Conservation (phyloP, 2,113 vertebrate species). For the Calcarius ornatus region DNA sequence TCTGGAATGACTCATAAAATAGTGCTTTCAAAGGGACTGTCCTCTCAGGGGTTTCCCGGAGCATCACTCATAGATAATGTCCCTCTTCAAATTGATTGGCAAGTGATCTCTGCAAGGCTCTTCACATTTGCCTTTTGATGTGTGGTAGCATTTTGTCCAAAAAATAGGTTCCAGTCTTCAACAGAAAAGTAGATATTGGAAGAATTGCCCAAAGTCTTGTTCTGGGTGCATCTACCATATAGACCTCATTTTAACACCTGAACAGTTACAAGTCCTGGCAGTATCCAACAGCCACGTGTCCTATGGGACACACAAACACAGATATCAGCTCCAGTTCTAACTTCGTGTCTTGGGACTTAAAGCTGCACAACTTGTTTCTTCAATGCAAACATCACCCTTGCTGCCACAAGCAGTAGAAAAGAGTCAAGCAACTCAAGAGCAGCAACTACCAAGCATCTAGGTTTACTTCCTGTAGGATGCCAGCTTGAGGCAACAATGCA, state of each 20-base stretch:
- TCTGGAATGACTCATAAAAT: neutral
- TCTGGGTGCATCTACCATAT: neutral
- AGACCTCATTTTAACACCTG: neutral
- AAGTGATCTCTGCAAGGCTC: neutral
- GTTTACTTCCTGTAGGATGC: neutral
- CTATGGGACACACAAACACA: neutral
- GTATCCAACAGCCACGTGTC: neutral
- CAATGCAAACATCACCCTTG: neutral
- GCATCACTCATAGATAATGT: neutral
- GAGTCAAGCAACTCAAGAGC: neutral
- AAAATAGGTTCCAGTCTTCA: neutral
- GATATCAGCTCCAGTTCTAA: neutral
- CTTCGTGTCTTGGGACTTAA: neutral
- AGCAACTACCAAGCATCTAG: neutral
- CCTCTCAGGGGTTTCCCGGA: neutral
- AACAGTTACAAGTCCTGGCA: neutral
- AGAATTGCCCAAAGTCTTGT: neutral
- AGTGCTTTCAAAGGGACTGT: neutral
- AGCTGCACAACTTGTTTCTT: neutral
- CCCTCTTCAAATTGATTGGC: neutral
- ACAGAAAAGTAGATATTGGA: neutral
- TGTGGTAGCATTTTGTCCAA: neutral
- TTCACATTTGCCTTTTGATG: neutral
- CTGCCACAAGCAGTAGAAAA: neutral
- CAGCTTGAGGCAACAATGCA: neutral